Conservation (phyloP, 2,113 vertebrate species). For the Silurus glanis region DNA sequence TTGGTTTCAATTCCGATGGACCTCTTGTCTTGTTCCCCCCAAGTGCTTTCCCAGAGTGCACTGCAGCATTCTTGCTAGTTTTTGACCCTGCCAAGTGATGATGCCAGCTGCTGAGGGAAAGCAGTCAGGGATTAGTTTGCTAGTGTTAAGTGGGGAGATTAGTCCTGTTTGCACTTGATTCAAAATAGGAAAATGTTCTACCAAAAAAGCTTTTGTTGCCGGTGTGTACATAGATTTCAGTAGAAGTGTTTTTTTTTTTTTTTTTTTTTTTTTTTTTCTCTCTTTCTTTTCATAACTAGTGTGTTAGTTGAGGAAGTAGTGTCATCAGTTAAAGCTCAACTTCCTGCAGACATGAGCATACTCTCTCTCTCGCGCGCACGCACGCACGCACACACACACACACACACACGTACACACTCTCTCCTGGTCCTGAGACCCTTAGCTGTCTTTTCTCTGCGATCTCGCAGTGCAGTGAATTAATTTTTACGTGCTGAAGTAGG, state of each 20-base stretch:
- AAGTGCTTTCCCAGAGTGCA: conserved; percentile 39
- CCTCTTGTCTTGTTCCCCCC: conserved; percentile 10
- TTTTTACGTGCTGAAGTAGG: neutral
- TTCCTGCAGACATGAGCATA: conserved; percentile 50
- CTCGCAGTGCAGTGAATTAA: conserved; percentile 1
- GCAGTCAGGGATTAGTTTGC: conserved; percentile 44
- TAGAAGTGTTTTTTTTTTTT: conserved; percentile 20
- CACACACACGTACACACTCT: neutral
- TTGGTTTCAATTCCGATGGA: neutral
- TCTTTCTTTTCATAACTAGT: conserved; percentile 8
- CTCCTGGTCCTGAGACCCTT: neutral
- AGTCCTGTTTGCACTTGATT: conserved; percentile 20
- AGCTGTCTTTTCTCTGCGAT: neutral
- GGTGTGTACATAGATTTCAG: conserved; percentile 44
- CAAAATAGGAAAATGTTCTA: conserved; percentile 51
- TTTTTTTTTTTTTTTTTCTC: too few relatives aligned
- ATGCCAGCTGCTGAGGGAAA: conserved; percentile 64
- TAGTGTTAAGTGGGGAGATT: conserved; percentile 6
- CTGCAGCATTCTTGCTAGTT: neutral
- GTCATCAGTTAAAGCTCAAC: conserved; percentile 53
- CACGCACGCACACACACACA: neutral
- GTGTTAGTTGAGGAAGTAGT: conserved; percentile 38
- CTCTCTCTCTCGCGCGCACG: neutral
- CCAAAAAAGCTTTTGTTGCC: conserved; percentile 62
- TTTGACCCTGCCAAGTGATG: neutral